These are phyloP conservation scores for Cryptotermes secundus DNA, from an alignment of 1,140 invertebrate genomes.

Conservation along the genomic window DNA sequence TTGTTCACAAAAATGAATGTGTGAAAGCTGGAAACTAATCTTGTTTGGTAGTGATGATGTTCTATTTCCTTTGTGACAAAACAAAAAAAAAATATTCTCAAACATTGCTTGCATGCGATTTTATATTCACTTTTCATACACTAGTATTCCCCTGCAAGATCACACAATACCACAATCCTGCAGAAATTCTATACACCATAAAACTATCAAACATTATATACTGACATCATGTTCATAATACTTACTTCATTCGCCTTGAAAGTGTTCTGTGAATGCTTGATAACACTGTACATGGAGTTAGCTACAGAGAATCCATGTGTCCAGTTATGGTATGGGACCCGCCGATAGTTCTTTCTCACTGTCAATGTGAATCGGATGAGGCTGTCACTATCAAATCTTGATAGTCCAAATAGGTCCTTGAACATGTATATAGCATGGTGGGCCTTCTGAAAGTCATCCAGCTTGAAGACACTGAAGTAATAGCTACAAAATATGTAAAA, in stretches of 20 bases:
- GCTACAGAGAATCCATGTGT: constrained; percentile 83
- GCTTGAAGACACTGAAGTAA: constrained; percentile 68
- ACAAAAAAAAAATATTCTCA: no score
- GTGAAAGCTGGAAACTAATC: no score
- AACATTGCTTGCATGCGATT: no score
- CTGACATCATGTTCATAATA: constrained; percentile 23
- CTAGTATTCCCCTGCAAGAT: neutral
- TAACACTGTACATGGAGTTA: constrained; percentile 76
- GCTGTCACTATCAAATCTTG: constrained; percentile 60
- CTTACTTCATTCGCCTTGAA: constrained; percentile 63
- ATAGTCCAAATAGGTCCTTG: constrained; percentile 65
- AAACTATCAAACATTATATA: neutral
- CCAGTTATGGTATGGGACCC: constrained; percentile 85
- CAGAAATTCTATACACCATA: neutral
- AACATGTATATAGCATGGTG: constrained; percentile 77
- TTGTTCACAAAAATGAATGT: no score
- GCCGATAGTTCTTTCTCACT: constrained; percentile 79
- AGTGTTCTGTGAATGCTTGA: constrained; percentile 58
- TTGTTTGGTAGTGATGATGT: no score
- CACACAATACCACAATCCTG: no score
- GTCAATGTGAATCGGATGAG: constrained; percentile 75
- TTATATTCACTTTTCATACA: no score
- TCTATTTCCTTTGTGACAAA: no score
- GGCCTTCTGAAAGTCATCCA: constrained; percentile 69
- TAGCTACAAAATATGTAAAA: constrained; percentile 52